Evolutionary conservation across 2,113 vertebrate species (phyloP), one percentile per base, ranked within the genome.

Genomic region (Daboia siamensis): DNA sequence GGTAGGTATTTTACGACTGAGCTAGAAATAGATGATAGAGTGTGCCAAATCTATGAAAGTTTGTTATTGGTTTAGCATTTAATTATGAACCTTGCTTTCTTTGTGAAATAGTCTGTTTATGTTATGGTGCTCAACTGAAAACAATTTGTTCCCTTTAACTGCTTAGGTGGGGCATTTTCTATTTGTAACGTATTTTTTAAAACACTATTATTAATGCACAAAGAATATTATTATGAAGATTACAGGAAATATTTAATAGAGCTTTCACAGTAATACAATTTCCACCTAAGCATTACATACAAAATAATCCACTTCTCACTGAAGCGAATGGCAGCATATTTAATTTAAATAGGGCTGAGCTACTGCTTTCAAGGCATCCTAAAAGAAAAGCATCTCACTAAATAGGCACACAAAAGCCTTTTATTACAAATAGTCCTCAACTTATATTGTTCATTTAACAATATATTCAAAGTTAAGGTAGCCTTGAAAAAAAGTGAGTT

Each of bases 81-180:
- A 93, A 90, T 95, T 92, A 93, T 64, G 91, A 64, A 13, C 48
- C 46, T 59, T 84, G 61, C 74, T 92, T 94, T 26, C 87, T 95
- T 94, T 95, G 89, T 54, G 24, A 92, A 92, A 92, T 39, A 92
- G 44, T 23, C 7, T 95, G 94, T 88, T 91, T 93, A 88, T 95
- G 93, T 64, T 90, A 94, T 93, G 92, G 86, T 93, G 88, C n/a
- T 87, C 69, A 89, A 91, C n/a, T 92, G 90, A 94, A 95, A 95
- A 95, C 69, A 94, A 90, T 93, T 90, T 90, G 21, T 17, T 93
- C 92, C 93, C 90, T 94, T 94, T 93, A 94, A 80, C 0, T 90
- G 90, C 0, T 61, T 94, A 87, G 84, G 0, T 52, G 3, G 12
- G 87, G n/a, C 94, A 5, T 88, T 94, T 95, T 33, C 61, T 23